phyloP scores from a whole-genome alignment of 2,113 vertebrate genomes.

The Neotragus pygmaeus region DNA sequence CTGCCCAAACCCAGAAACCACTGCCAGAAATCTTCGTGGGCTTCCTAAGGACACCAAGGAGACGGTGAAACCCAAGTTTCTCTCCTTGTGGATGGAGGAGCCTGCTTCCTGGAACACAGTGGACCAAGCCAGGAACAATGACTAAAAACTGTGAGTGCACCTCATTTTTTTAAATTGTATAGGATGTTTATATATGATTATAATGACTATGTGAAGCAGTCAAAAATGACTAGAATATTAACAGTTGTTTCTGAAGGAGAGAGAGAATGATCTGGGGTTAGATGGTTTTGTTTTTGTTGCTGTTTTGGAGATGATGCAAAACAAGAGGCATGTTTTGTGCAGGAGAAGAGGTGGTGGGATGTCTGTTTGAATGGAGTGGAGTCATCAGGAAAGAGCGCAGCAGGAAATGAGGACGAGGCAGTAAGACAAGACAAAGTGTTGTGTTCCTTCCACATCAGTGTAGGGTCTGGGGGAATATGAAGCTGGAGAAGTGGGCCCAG shows the following conservation, averaged over 20 bases:
- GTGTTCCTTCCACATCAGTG: neutral
- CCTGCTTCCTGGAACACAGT: neutral
- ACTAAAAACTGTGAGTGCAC: neutral
- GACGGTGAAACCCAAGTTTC: neutral
- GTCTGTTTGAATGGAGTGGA: neutral
- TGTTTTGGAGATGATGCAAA: neutral
- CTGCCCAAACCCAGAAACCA: neutral
- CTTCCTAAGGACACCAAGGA: constrained; percentile 11
- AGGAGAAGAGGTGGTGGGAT: neutral
- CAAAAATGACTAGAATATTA: neutral
- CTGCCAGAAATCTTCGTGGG: neutral
- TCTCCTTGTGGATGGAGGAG: neutral
- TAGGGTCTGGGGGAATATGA: neutral
- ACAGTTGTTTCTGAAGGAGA: neutral
- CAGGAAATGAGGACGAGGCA: neutral
- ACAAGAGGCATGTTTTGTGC: neutral
- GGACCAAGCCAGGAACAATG: neutral
- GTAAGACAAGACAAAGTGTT: neutral
- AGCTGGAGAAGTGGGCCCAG: neutral
- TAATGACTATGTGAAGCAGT: neutral
- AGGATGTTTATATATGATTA: neutral
- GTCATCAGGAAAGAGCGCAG: neutral
- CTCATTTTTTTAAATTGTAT: neutral
- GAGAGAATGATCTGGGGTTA: neutral
- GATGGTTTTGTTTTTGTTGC: neutral